Conservation (phyloP, 37 sponge, comb jelly and placozoan species). For the Bolinopsis microptera region DNA sequence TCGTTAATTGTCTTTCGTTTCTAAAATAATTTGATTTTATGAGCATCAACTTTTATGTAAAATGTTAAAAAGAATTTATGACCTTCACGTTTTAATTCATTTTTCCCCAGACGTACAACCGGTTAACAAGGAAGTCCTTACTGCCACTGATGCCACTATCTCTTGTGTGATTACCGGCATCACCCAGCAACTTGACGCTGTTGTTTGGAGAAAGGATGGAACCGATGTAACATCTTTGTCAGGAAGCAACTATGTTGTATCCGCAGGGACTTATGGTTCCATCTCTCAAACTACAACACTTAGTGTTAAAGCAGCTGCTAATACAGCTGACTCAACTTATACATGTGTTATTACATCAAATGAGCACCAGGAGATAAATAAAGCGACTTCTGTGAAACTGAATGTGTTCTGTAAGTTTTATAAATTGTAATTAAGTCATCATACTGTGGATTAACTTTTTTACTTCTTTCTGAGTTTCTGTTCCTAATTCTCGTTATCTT, state of each 20-base stretch:
- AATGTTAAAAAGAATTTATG: no score
- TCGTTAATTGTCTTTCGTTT: no score
- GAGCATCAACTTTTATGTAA: no score
- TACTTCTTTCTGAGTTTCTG: no score
- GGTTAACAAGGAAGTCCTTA: background rate
- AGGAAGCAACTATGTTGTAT: background rate
- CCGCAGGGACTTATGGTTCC: background rate
- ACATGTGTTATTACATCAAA: constrained; percentile 13
- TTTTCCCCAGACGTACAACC: background rate
- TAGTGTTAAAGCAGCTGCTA: background rate
- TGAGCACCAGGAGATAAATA: background rate
- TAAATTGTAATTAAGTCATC: no score
- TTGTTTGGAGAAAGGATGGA: background rate
- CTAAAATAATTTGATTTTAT: no score
- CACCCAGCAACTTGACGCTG: background rate
- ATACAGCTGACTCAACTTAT: background rate
- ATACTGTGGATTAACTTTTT: no score
- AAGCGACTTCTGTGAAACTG: background rate
- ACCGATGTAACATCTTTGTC: background rate
- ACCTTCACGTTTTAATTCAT: no score
- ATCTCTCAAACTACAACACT: background rate
- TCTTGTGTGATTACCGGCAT: background rate
- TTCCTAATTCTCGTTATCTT: background rate
- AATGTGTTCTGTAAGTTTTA: constrained; percentile 14
- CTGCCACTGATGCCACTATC: background rate